Conservation (phyloP, 2,113 vertebrate species). For the Toxotes chatareus region DNA sequence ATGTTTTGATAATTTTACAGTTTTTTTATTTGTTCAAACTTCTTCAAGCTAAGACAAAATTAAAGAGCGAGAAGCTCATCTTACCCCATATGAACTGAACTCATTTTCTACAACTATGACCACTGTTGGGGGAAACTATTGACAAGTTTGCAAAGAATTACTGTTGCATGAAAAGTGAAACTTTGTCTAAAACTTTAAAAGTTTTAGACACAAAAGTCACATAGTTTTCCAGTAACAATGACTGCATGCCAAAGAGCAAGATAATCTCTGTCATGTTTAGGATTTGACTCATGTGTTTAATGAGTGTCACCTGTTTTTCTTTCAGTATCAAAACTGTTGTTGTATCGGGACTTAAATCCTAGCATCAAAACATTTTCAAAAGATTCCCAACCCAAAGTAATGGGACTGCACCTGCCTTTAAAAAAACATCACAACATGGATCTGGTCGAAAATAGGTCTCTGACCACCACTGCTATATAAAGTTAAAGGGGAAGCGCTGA, state of each 20-base stretch:
- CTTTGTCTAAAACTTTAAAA: no score
- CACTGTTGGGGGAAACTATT: no score
- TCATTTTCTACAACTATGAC: no score
- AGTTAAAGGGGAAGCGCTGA: constrained; percentile 36
- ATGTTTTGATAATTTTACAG: neutral
- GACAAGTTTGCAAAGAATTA: no score
- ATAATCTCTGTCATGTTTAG: neutral
- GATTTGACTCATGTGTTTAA: neutral
- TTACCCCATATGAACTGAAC: neutral
- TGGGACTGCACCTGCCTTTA: neutral
- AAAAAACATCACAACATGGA: constrained; percentile 1
- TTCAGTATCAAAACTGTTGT: neutral
- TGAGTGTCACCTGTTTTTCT: neutral
- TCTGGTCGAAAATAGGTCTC: neutral
- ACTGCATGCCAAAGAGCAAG: neutral
- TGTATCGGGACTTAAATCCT: neutral
- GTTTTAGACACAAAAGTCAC: no score
- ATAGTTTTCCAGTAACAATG: neutral
- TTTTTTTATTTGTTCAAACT: neutral
- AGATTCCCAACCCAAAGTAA: neutral
- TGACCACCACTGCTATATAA: constrained; percentile 11
- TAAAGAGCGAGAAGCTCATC: no score
- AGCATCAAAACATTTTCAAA: neutral
- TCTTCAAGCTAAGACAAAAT: no score
- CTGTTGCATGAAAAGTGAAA: no score